These are phyloP conservation scores for Clanis bilineata DNA, from an alignment of 2,888 invertebrate species.

Conservation along the genomic window DNA sequence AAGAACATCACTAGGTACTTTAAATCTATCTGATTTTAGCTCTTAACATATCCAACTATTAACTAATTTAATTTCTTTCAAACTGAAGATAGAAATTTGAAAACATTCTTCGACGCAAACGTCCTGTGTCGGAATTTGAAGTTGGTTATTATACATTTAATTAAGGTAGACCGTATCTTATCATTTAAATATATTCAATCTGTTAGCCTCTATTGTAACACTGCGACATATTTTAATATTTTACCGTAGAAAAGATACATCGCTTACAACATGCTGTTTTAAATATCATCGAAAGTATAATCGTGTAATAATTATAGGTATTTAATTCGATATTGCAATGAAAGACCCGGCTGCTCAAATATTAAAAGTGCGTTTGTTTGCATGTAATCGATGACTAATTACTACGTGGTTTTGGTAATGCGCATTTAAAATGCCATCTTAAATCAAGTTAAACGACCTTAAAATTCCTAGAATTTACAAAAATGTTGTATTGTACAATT, in stretches of 20 bases:
- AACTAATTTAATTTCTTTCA: too few species aligned
- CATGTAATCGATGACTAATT: not conserved
- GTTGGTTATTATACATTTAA: too few species aligned
- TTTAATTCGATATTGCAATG: too few species aligned
- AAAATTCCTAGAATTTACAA: not conserved
- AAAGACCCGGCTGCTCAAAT: not conserved
- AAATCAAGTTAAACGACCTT: not conserved
- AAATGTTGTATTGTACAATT: not conserved
- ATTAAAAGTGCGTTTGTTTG: not conserved
- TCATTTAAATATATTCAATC: too few species aligned
- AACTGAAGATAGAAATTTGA: too few species aligned
- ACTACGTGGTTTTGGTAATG: not conserved
- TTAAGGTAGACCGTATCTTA: too few species aligned
- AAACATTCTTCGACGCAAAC: too few species aligned
- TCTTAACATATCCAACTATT: too few species aligned
- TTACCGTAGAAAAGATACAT: not conserved
- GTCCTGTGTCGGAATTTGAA: too few species aligned
- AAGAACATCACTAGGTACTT: too few species aligned
- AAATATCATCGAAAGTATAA: not conserved
- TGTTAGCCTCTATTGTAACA: not conserved
- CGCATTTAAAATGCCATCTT: not conserved
- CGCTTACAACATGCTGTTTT: not conserved
- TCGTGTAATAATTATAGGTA: not conserved
- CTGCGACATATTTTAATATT: not conserved
- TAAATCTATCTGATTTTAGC: too few species aligned